A percentile compares a stretch with the other conserved stretches of the same genome.
These are phyloP conservation scores for Cetonia aurata DNA, from an alignment of 2,888 invertebrate species.

Conservation along the genomic window DNA sequence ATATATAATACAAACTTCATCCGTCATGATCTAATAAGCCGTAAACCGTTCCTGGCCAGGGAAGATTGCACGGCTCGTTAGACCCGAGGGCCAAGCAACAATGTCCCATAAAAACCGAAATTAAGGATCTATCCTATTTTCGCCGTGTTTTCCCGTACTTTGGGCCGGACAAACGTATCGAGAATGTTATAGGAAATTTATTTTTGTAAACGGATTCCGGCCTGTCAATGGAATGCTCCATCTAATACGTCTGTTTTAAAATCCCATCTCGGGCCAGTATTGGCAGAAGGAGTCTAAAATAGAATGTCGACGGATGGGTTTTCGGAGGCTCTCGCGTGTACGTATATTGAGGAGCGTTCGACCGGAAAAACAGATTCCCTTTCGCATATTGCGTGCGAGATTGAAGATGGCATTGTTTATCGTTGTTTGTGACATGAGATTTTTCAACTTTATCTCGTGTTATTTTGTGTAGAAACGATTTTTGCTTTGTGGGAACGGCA, in stretches of 20 bases:
- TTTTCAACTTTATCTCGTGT: background rate
- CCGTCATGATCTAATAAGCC: conserved; percentile 48
- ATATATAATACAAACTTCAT: conserved; percentile 31
- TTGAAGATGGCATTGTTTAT: conserved; percentile 7
- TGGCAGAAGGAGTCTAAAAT: conserved; percentile 51
- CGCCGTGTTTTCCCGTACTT: no score
- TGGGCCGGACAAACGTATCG: no score
- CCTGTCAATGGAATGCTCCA: conserved; percentile 54
- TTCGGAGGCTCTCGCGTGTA: background rate
- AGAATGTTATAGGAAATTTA: conserved; percentile 41
- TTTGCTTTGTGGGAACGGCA: no score
- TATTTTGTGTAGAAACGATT: background rate
- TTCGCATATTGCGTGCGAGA: background rate
- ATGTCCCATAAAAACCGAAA: conserved; percentile 46
- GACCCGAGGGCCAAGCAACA: conserved; percentile 41
- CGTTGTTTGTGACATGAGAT: background rate
- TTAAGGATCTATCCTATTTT: conserved; percentile 26
- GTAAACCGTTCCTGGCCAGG: conserved; percentile 38
- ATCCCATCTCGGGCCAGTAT: conserved; percentile 42
- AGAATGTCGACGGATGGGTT: background rate
- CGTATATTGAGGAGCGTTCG: background rate
- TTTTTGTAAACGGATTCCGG: conserved; percentile 37
- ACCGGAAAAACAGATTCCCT: background rate
- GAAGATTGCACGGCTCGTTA: conserved; percentile 46
- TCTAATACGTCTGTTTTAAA: conserved; percentile 54